These are phyloP conservation scores for Drymodes brunneopygia DNA, from an alignment of 2,113 vertebrate genomes.

Conservation along the genomic window DNA sequence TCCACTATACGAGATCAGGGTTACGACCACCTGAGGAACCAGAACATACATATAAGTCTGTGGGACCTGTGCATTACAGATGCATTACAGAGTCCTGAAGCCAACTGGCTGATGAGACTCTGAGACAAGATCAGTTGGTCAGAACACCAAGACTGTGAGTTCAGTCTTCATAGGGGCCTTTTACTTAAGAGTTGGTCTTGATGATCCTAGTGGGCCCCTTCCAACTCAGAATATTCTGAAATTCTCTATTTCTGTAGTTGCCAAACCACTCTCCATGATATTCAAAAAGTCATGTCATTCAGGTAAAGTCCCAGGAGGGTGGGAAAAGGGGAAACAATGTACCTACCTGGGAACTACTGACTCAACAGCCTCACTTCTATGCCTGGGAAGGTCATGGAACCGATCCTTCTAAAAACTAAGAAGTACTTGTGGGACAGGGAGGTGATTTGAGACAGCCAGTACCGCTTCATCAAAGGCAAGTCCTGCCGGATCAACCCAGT, in stretches of 20 bases:
- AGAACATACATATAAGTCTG: neutral
- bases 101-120: neutral
- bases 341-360: neutral
- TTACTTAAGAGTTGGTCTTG: neutral
- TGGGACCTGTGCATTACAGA: neutral
- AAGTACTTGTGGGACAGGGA: neutral
- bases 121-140: neutral
- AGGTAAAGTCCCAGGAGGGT: neutral
- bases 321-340: neutral
- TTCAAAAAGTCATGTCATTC: neutral
- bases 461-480: neutral
- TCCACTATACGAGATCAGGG: neutral
- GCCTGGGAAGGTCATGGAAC: neutral
- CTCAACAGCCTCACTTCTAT: neutral
- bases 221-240: neutral
- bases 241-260: neutral
- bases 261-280: neutral
- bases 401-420: neutral
- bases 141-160: neutral
- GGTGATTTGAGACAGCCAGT: fast-evolving
- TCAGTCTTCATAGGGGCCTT: neutral
- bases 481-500: neutral
- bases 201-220: neutral
- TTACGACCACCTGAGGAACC: neutral
- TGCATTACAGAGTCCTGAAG: neutral